Conservation (phyloP, 2,797 vertebrate genomes). For the Gila robusta region DNA sequence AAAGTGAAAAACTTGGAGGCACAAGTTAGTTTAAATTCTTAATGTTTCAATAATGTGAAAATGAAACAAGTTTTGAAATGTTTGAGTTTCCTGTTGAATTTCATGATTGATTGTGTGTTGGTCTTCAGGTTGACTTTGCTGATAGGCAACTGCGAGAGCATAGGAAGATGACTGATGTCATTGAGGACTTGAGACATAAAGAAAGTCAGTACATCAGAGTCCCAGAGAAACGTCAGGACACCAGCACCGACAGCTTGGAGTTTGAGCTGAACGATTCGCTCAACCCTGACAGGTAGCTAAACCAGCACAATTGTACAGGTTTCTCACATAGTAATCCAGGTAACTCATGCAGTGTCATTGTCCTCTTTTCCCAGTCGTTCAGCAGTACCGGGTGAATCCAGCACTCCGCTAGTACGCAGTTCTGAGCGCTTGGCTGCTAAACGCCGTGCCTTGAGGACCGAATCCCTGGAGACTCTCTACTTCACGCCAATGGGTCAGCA, state of each 20-base stretch:
- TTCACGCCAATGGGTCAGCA: constrained; percentile 86
- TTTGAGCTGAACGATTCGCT: constrained; percentile 82
- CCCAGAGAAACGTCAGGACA: constrained; percentile 61
- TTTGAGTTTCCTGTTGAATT: background rate
- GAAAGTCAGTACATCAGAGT: constrained; percentile 62
- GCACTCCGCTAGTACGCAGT: constrained; percentile 75
- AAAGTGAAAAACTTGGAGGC: constrained; percentile 83
- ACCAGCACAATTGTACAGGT: background rate
- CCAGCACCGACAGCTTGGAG: constrained; percentile 88
- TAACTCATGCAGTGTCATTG: background rate
- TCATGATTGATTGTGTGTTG: background rate
- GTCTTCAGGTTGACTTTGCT: constrained; percentile 76
- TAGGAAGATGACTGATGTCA: constrained; percentile 66
- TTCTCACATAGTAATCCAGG: background rate
- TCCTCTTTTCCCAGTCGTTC: constrained; percentile 71
- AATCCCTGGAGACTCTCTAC: constrained; percentile 90
- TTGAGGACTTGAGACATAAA: constrained; percentile 57
- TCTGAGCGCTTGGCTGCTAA: constrained; percentile 79
- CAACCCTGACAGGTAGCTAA: constrained; percentile 79
- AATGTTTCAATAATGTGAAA: background rate
- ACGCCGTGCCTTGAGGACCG: constrained; percentile 72
- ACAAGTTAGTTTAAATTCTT: constrained; percentile 79
- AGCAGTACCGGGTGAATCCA: constrained; percentile 70
- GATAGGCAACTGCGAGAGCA: constrained; percentile 80
- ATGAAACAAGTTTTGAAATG: background rate